Conservation (phyloP, 1,140 invertebrate genomes). For the Steinernema khuongi region DNA sequence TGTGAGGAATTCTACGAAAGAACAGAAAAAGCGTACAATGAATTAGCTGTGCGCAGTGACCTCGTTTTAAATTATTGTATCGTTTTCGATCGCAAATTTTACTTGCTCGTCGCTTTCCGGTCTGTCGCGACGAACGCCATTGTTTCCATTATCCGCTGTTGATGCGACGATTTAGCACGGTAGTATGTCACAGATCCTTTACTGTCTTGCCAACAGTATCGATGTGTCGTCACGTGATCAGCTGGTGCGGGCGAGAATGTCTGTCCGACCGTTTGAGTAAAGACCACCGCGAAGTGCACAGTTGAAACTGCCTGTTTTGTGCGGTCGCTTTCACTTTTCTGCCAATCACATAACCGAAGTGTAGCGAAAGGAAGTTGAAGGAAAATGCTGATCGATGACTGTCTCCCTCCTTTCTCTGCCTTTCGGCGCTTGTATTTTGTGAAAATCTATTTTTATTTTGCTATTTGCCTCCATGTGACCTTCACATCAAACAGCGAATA, state of each 20-base stretch:
- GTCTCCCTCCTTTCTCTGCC: not conserved
- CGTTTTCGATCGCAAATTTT: not conserved
- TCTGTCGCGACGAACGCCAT: not conserved
- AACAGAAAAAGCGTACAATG: not conserved
- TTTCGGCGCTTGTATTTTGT: too few species aligned
- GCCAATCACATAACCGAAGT: not conserved
- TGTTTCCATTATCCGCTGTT: not conserved
- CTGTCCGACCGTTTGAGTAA: not conserved
- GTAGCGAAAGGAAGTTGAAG: not conserved
- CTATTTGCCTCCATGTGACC: too few species aligned
- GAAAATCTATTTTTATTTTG: too few species aligned
- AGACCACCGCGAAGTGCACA: not conserved
- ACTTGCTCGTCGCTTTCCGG: not conserved
- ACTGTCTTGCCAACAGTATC: not conserved
- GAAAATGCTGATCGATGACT: not conserved
- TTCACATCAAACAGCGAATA: too few species aligned
- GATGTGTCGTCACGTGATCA: not conserved
- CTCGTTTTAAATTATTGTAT: slow-evolving; percentile 6
- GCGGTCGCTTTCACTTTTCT: not conserved
- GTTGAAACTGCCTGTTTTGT: not conserved
- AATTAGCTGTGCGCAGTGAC: slow-evolving; percentile 2
- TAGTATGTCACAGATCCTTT: not conserved
- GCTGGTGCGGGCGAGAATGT: not conserved
- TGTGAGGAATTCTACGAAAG: slow-evolving; percentile 1
- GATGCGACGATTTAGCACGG: not conserved